These are phyloP conservation scores for Pachycephala philippinensis DNA, from an alignment of 2,113 vertebrate genomes.

Conservation along the genomic window DNA sequence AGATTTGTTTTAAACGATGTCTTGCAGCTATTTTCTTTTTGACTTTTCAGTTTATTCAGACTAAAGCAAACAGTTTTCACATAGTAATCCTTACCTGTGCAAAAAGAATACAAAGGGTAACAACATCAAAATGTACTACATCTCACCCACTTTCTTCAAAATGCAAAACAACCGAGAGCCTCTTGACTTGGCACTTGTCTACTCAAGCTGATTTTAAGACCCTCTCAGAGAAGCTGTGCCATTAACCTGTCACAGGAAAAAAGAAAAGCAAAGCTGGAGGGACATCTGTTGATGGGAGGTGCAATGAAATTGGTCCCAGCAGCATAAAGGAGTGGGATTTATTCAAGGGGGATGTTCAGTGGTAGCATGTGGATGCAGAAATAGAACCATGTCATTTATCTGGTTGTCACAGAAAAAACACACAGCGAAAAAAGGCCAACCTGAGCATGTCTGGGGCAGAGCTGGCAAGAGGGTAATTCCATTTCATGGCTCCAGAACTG, in stretches of 20 bases:
- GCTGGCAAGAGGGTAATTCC: not conserved
- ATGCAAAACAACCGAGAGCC: not conserved
- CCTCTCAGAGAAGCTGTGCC: not conserved
- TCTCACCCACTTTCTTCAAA: not conserved
- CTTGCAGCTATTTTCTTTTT: not conserved
- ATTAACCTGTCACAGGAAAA: not conserved
- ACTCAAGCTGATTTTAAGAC: not conserved
- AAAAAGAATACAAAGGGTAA: not conserved
- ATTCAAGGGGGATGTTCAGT: not conserved
- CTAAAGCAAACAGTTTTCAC: not conserved
- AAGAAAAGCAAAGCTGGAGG: not conserved
- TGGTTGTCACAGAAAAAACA: not conserved
- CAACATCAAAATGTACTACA: not conserved
- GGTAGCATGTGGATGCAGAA: not conserved
- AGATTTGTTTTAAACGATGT: not conserved
- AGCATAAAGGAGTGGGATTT: not conserved
- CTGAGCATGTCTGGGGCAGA: not conserved
- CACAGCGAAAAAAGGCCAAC: not conserved
- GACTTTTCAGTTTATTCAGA: not conserved
- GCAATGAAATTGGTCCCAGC: not conserved
- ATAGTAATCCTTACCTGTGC: not conserved
- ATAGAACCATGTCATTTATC: not conserved
- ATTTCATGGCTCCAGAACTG: accelerated
- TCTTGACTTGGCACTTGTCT: not conserved
- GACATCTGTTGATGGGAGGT: not conserved